Evolutionary conservation across 1,140 invertebrate species (phyloP).

Genomic region (Eciton burchellii): DNA sequence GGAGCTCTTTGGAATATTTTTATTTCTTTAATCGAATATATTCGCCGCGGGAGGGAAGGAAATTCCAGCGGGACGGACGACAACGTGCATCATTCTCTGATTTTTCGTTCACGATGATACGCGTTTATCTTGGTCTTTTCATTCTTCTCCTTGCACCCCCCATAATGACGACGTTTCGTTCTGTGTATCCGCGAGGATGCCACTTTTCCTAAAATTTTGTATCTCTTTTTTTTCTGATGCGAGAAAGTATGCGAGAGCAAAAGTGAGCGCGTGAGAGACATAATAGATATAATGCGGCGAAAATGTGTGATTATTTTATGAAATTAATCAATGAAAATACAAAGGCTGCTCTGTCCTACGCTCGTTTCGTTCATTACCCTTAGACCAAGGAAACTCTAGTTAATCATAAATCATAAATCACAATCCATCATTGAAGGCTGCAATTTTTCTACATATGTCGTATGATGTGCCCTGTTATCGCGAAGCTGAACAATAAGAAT

Average conservation of each 20-base stretch:
- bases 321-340: constrained; percentile 69
- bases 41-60: too few species aligned
- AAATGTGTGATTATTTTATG: constrained; percentile 72
- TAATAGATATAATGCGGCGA: constrained; percentile 37
- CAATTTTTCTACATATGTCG: background rate
- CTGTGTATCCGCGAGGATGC: constrained; percentile 30
- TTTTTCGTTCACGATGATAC: constrained; percentile 68
- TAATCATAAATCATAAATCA: background rate
- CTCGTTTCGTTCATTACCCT: constrained; percentile 1
- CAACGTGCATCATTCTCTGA: constrained; percentile 46
- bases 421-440: background rate
- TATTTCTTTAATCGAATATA: background rate
- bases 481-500: background rate
- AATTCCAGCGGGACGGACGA: background rate
- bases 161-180: constrained; percentile 37
- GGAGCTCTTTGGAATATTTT: background rate
- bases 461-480: background rate
- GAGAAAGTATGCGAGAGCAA: background rate
- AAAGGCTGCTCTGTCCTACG: constrained; percentile 46
- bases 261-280: constrained; percentile 21
- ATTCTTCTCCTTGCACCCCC: constrained; percentile 6
- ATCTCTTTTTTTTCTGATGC: constrained; percentile 70
- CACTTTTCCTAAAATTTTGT: constrained; percentile 63
- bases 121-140: constrained; percentile 51
- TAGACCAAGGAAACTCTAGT: background rate